Evolutionary conservation across 1,140 invertebrate species (phyloP).

Genomic region (Drosophila insularis): DNA sequence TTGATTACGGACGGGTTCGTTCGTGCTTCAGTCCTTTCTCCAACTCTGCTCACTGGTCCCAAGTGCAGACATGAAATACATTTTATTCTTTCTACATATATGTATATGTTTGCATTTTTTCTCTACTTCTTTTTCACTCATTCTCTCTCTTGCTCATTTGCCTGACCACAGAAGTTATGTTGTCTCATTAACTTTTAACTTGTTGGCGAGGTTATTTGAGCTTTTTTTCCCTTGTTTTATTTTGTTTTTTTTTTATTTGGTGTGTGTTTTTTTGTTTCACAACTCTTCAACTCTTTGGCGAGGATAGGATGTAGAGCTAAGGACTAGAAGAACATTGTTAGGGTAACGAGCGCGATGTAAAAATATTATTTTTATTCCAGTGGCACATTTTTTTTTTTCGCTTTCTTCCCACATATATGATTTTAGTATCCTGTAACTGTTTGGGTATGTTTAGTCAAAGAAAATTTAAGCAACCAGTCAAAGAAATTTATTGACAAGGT

Average conservation of each 20-base stretch:
- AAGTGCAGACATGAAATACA: slow-evolving; percentile 19
- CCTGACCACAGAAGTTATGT: slow-evolving; percentile 77
- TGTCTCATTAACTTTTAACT: slow-evolving; percentile 82
- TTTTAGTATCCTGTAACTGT: neutral
- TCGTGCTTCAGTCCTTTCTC: slow-evolving; percentile 6
- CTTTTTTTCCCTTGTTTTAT: slow-evolving; percentile 43
- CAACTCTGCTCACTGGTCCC: slow-evolving; percentile 11
- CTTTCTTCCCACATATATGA: slow-evolving; percentile 1
- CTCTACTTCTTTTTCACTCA: slow-evolving; percentile 19
- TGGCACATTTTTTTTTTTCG: slow-evolving; percentile 17
- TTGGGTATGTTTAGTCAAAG: neutral
- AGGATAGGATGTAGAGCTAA: slow-evolving; percentile 29
- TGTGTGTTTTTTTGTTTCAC: slow-evolving; percentile 28
- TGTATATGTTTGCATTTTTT: slow-evolving; percentile 22
- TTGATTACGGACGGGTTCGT: slow-evolving; percentile 38
- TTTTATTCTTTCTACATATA: neutral
- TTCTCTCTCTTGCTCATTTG: slow-evolving; percentile 49
- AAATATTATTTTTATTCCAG: slow-evolving; percentile 72
- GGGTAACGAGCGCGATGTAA: slow-evolving; percentile 70
- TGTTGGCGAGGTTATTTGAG: slow-evolving; percentile 72
- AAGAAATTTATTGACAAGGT: too few relatives aligned
- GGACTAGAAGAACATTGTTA: slow-evolving; percentile 71
- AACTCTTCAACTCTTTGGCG: slow-evolving; percentile 57
- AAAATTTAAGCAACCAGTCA: too few relatives aligned
- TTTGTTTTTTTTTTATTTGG: slow-evolving; percentile 44